Evolutionary conservation across 2,888 invertebrate species (phyloP), one percentile per base, ranked within the genome.

Genomic region (Hydrotaea cyrtoneurina): DNA sequence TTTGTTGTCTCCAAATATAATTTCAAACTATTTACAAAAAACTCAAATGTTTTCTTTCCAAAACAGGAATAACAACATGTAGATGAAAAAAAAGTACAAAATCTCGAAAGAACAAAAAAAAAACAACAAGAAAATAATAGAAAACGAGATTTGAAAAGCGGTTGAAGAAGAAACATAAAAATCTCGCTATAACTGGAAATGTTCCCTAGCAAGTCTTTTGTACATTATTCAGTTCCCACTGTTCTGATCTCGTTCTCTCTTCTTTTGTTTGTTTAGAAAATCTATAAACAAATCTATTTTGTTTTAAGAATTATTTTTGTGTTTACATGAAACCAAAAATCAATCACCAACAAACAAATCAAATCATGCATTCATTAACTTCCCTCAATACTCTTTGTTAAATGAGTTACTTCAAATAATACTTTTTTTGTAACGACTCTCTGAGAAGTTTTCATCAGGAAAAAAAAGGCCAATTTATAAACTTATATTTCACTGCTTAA

Each of bases 1-100:
- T 78, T 72, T 75, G 36, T 36, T 73, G 74, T 82, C 50, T 53
- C 74, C 43, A 69, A 69, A 69, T 69, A 69, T 69, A 69, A 69
- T 43, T 69, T 46, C 17, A 69, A 69, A 69, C 17, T 69, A 69
- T 69, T 43, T 69, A 69, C 21, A 69, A 31, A 31, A 11, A 69
- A 69, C 39, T 69, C 23, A 10, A 69, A 69, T 69, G 69, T 69
- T 69, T 69, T 69, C 69, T 69, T 69, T 69, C 69, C 43, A 39
- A 39, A 66, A 39, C 23, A 59, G 15, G 50, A 62, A 62, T 31
- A 62, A 31, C 43, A 69, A 69, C 43, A 69, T 21, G 23, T 23
- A 43, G 23, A 43, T 43, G 43, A 69, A 69, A 2, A 46, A 66
- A 46, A 69, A 46, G 39, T 39, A 66, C 66, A 46, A 46, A 69